Base-by-base conservation (phyloP, 2,888 invertebrate species). In the Chrysotoxum bicinctum region DNA sequence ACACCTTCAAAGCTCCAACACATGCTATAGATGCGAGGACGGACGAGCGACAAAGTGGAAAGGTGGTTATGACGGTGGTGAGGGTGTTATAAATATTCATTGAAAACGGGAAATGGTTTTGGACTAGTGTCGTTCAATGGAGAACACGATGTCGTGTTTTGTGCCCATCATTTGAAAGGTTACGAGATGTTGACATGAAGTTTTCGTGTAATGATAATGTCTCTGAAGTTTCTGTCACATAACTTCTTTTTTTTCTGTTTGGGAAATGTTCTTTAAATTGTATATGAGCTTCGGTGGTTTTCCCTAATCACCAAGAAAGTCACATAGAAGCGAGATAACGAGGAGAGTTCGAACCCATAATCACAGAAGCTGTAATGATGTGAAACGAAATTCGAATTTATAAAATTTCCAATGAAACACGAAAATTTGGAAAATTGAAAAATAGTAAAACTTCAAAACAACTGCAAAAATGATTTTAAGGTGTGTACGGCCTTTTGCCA, bases 1-100 rank as follows among this genome's bases (percentile, higher is more conserved):
- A 64, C 62, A 62, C 43, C 40, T 43, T 43, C 16, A 16, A 26
- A 58, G 19, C 58, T 58, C n/a, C 37, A 58, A 32, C 16, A 54
- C 26, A 16, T 10, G 14, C 8, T 3, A 16, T 8, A 37, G 4
- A 4, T 12, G 12, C 32, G 26, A 35, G 12, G 9, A n/a, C 10
- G 0, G 14, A 50, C 43, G 9, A 19, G 1, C 21, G 12, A 50
- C 14, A n/a, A 8, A 54, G 32, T 54, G 5, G 16, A 54, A 54
- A 54, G 54, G 54, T 54, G 16, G 32, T 54, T 9, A 40, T 43
- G 1, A 8, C 12, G 35, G 16, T 0, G 56, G 64, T 64, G 58
- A 35, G 26, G 73, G 26, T 43, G 58, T 62, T 48, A 80, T 74
- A 64, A 74, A 69, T 74, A 69, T 80, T 80, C 74, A 69, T 74